Base-by-base conservation (phyloP, 2,888 invertebrate species). In the Ophion costatus region DNA sequence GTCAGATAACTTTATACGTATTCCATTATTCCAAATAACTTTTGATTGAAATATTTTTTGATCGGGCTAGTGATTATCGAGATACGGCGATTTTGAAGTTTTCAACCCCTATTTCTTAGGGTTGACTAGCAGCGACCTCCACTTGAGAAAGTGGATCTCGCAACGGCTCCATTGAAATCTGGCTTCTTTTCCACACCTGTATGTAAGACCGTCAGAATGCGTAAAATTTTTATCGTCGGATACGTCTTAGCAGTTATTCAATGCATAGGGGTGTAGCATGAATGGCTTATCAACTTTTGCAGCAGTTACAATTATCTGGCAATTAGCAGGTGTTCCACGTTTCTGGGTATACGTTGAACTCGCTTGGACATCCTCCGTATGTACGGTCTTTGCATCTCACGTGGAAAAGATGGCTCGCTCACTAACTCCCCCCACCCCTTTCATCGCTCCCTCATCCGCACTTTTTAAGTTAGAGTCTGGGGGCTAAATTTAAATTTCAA, bases 401-500 rank as follows among this genome's bases (percentile, higher is more conserved):
- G 74, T 67, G 74, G 51, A 57, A 80, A 80, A 61, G 74, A 57
- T 51, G 38, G 59, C 45, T 63, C 9, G 45, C 33, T 51, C 70
- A 2, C 14, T 20, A 38, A 24, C 70, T 56, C 22, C 22, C 75
- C 24, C n/a, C 82, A 88, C 86, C 88, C 86, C 89, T 89, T 91
- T 90, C 90, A 90, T 88, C 88, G 87, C 86, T 87, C 82, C 81
- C 86, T 88, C 89, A 89, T 86, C 88, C 85, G 88, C 87, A 91
- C 91, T 91, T 92, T 93, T 93, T 92, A 92, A 90, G 91, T 92
- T 92, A 90, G 90, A 93, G 91, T 92, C 92, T 85, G 91, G 85
- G 89, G 81, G 88, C 82, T 89, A 93, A 94, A 94, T 94, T 94
- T 94, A 94, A 94, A 94, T 94, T 94, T 94, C 94, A 94, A 94